Evolutionary conservation across 2,888 invertebrate species (phyloP).

Genomic region (Encarsia formosa): DNA sequence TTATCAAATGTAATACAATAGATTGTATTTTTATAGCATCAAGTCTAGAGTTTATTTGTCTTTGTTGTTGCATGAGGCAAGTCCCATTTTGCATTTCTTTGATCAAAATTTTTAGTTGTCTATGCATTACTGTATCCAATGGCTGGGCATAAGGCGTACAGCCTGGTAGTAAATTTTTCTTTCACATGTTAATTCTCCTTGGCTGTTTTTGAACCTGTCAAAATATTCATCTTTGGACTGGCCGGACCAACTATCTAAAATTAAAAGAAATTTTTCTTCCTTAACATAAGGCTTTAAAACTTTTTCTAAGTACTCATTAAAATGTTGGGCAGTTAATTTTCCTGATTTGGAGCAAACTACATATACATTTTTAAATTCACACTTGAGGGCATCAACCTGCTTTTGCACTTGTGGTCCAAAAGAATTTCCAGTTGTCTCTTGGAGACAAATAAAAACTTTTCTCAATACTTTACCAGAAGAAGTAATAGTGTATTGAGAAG

Average conservation of each 20-base stretch:
- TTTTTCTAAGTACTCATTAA: background rate
- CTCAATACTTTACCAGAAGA: slow-evolving; percentile 17
- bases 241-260: slow-evolving; percentile 9
- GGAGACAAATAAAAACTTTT: slow-evolving; percentile 16
- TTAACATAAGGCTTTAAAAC: background rate
- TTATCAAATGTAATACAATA: slow-evolving; percentile 4
- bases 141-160: slow-evolving; percentile 12
- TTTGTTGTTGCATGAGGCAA: background rate
- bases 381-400: slow-evolving; percentile 5
- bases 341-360: slow-evolving; percentile 21
- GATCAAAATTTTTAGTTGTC: slow-evolving; percentile 13
- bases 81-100: slow-evolving; percentile 9
- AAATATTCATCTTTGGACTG: background rate
- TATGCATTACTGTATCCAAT: slow-evolving; percentile 11
- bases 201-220: background rate
- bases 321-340: slow-evolving; percentile 16
- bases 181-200: background rate
- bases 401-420: slow-evolving; percentile 14
- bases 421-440: slow-evolving; percentile 9
- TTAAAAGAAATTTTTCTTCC: slow-evolving; percentile 4
- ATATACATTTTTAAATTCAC: slow-evolving; percentile 17
- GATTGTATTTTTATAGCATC: slow-evolving; percentile 11
- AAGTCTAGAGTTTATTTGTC: slow-evolving; percentile 8
- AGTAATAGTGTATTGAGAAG: slow-evolving; percentile 1
- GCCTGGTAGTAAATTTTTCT: slow-evolving; percentile 5